Percentiles rank a stretch among this genome's conserved stretches.
Conservation (phyloP, 2,113 vertebrate genomes). For the Brienomyrus longianalis region DNA sequence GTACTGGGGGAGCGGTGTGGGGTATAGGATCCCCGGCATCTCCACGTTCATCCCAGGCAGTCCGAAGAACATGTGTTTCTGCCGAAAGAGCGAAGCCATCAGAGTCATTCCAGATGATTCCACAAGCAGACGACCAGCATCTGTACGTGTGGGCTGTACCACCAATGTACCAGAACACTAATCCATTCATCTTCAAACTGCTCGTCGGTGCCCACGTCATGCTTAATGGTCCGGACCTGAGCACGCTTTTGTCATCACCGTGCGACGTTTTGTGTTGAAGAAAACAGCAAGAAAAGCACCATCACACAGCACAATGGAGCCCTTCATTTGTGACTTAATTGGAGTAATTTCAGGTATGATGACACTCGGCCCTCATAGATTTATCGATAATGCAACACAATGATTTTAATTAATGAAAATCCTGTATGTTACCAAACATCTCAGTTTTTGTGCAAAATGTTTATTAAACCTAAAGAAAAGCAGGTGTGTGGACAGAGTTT, state of each 20-base stretch:
- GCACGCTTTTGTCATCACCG: too few species aligned
- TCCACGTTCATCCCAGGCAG: slow-evolving; percentile 81
- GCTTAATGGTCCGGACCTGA: neutral
- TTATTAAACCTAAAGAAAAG: neutral
- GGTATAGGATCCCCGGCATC: slow-evolving; percentile 78
- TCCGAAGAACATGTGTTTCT: slow-evolving; percentile 92
- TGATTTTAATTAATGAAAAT: too few species aligned
- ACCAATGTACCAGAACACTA: neutral
- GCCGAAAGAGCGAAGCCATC: slow-evolving; percentile 19
- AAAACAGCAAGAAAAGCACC: too few species aligned
- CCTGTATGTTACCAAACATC: too few species aligned
- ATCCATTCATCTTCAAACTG: neutral
- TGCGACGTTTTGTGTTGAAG: too few species aligned
- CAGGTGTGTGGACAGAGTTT: neutral
- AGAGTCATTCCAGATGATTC: neutral
- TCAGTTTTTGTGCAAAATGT: neutral
- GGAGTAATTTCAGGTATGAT: too few species aligned
- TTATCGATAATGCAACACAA: too few species aligned
- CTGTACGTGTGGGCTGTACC: neutral
- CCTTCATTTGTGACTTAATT: too few species aligned
- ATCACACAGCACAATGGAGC: too few species aligned
- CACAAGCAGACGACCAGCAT: neutral
- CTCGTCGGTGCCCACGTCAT: neutral
- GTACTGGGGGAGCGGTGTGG: slow-evolving; percentile 81
- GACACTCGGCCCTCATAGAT: too few species aligned